Evolutionary conservation across 1,140 invertebrate genomes (phyloP), one percentile per base, ranked within the genome.

Genomic region (Meloidogyne hapla): DNA sequence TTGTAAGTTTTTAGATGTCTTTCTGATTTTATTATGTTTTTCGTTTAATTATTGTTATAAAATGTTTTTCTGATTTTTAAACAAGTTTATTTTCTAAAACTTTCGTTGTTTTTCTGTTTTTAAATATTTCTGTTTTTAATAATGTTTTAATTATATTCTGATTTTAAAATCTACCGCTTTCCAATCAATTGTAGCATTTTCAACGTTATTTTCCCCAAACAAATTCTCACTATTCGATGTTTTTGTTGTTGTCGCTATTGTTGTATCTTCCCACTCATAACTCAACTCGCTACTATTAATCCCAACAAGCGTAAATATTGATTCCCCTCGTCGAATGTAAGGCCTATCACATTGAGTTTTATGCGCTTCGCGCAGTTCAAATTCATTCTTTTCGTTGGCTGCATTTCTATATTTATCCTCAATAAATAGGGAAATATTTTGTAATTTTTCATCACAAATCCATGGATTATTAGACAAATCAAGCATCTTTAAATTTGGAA

Each of bases 121-220:
- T 42, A 10, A 42, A 12, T 42, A 9, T 38, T 38, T 38, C 13
- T 15, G 2, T n/a, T 56, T 5, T 56, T 56, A 6, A 56, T 6
- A 18, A 56, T 56, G 48, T 56, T 9, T 56, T 56, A 6, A n/a
- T 18, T 48, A 33, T 42, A 12, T 42, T 42, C 13, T 10, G 9
- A 45, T 56, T 56, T 56, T 13, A 33, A 13, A 3, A 9, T 18
- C 83, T 62, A 82, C 82, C 69, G 64, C 25, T 25, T 72, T 80
- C 80, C 84, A 76, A 26, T 84, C 76, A 69, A 84, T 64, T n/a
- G 83, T 83, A 18, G 56, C 48, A 45, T 79, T 84, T 28, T 82
- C 83, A 23, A 33, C 48, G 2, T 26, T 38, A 23, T 61, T 56
- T 12, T 64, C 48, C 15, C 56, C 71, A 23, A 73, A 73, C 23